Base-by-base conservation (phyloP, 2,113 vertebrate species). In the Mirounga angustirostris region DNA sequence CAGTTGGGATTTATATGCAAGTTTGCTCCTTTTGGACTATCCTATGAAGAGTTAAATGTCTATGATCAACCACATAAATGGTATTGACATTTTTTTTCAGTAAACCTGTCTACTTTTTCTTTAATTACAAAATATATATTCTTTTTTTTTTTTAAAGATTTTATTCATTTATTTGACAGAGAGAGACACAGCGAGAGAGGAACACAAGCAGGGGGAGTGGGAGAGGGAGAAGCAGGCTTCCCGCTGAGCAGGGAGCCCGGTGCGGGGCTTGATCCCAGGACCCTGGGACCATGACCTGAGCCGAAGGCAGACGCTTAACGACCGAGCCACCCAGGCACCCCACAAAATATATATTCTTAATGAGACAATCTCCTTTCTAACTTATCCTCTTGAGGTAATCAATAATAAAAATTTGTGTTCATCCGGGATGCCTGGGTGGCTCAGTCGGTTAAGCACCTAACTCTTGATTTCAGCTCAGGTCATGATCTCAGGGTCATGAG, bases 101-200 rank as follows among this genome's bases (percentile, higher is more conserved):
- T 69, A 86, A 85, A 73, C 4, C 6, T 93, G 33, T 92, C 33
- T 21, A 69, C 65, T 76, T 91, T 86, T 80, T 84, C 76, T 79
- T 90, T 96, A 89, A 61, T 71, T 74, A 89, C 0, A 95, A 89
- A 92, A 83, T 36, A 65, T 11, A 43, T n/a, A 82, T 92, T 89
- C 19, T 84, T 92, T 36, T 36, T 36, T 36, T 36, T 36, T 36
- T 36, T 36, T 36, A 36, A 36, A 36, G 36, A 36, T 36, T 36
- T 36, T 36, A 36, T 36, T 36, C 36, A 36, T 36, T 36, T 36
- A 36, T 36, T 36, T 36, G 36, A 36, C 36, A 36, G 36, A 36
- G 36, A 36, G 36, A 36, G 36, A 36, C 36, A 36, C 36, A 36
- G 36, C 36, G 36, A 36, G 36, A 36, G 36, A 36, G 36, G 36